These are phyloP conservation scores for Xyliphius kryptos DNA, from an alignment of 2,113 vertebrate genomes.

Conservation along the genomic window DNA sequence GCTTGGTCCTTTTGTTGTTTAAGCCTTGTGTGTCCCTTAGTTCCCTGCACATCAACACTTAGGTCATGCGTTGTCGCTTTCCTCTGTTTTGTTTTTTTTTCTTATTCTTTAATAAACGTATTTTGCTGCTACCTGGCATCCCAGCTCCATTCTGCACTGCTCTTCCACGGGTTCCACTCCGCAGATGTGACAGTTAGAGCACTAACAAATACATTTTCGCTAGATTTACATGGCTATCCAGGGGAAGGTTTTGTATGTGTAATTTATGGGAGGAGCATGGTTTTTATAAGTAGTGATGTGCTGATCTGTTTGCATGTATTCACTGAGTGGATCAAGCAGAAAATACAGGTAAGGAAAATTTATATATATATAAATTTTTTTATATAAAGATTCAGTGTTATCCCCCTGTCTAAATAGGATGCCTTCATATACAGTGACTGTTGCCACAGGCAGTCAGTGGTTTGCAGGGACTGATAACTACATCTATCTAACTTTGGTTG, in stretches of 20 bases:
- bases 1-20: no score
- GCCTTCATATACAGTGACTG: slow-evolving; percentile 82
- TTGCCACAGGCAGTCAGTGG: slow-evolving; percentile 89
- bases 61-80: no score
- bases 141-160: no score
- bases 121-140: no score
- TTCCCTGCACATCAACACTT: no score
- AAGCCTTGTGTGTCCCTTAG: no score
- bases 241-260: background rate
- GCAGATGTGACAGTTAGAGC: no score
- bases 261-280: background rate
- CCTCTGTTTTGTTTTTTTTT: no score
- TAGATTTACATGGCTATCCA: background rate
- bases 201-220: no score
- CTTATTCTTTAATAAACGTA: no score
- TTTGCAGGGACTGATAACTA: slow-evolving; percentile 94
- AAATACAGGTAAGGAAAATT: slow-evolving; percentile 3
- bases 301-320: slow-evolving; percentile 24
- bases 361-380: slow-evolving; percentile 14
- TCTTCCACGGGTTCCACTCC: no score
- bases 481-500: slow-evolving; percentile 84
- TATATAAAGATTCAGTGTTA: slow-evolving; percentile 17
- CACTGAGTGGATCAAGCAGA: background rate
- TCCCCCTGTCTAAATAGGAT: slow-evolving; percentile 50
- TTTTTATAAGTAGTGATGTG: background rate